These are phyloP conservation scores for Australoheros facetus DNA, from an alignment of 2,797 vertebrate species.

Conservation along the genomic window DNA sequence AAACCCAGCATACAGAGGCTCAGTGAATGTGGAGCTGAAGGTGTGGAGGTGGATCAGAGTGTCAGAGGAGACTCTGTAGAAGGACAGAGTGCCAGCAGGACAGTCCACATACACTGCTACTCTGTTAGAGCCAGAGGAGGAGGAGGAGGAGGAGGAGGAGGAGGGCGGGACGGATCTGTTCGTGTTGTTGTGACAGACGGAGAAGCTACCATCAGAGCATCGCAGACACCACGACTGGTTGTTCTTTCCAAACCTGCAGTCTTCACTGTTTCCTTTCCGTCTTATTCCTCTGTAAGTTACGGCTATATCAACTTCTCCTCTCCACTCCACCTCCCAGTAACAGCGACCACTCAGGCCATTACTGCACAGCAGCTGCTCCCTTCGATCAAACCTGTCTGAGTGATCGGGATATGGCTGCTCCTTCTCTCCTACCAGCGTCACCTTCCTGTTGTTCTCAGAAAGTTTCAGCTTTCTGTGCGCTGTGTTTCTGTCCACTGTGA, in stretches of 20 bases:
- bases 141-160: not conserved
- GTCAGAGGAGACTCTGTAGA: slow-evolving; percentile 3
- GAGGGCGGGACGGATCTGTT: not conserved
- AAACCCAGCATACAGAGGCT: not conserved
- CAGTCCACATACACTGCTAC: slow-evolving; percentile 5
- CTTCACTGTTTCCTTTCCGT: not conserved
- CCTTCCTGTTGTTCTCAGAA: not conserved
- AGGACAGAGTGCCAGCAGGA: slow-evolving; percentile 21
- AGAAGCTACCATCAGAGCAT: not conserved
- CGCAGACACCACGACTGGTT: not conserved
- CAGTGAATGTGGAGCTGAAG: not conserved
- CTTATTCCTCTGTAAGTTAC: slow-evolving; percentile 6
- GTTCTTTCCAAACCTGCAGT: slow-evolving; percentile 7
- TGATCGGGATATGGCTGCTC: not conserved
- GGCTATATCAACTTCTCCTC: not conserved
- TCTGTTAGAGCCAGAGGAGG: not conserved
- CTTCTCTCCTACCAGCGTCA: not conserved
- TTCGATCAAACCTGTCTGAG: not conserved
- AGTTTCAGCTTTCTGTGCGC: not conserved
- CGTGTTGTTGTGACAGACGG: not conserved
- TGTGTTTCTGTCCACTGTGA: slow-evolving; percentile 19
- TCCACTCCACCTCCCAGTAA: slow-evolving; percentile 31
- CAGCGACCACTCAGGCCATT: not conserved
- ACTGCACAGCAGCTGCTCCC: slow-evolving; percentile 4
- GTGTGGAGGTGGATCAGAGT: not conserved